Conservation (phyloP, 1,140 invertebrate genomes). For the Drosophila dunni region DNA sequence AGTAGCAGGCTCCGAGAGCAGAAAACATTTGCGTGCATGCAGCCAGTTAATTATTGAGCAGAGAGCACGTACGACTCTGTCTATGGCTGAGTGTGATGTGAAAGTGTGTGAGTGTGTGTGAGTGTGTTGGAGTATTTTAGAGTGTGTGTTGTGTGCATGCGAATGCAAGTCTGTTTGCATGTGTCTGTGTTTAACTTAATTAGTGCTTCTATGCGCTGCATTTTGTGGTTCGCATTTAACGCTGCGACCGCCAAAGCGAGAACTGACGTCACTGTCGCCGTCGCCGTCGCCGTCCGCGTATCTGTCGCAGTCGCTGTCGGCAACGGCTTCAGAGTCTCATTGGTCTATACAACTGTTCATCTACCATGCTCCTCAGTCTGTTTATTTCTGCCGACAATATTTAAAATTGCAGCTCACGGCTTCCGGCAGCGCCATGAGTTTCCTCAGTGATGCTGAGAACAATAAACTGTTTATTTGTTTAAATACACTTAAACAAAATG, state of each 20-base stretch:
- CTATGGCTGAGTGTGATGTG: constrained; percentile 13
- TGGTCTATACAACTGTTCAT: not conserved
- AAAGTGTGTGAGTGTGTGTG: constrained; percentile 7
- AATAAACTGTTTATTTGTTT: constrained; percentile 64
- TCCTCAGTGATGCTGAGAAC: constrained; percentile 44
- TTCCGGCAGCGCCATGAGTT: constrained; percentile 42
- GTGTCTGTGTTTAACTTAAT: constrained; percentile 81
- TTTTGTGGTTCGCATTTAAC: constrained; percentile 78
- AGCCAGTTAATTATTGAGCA: constrained; percentile 79
- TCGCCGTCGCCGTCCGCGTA: not conserved
- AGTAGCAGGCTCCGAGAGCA: constrained; percentile 12
- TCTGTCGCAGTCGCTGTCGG: constrained; percentile 1
- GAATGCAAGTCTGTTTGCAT: constrained; percentile 63
- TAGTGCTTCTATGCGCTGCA: constrained; percentile 73
- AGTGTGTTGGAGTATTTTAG: constrained; percentile 23
- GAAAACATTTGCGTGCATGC: constrained; percentile 69
- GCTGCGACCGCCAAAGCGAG: constrained; percentile 58
- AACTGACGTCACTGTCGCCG: constrained; percentile 13
- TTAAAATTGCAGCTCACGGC: constrained; percentile 71
- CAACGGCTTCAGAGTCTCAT: constrained; percentile 16
- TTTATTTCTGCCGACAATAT: constrained; percentile 56
- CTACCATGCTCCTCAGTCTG: not conserved
- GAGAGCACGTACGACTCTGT: constrained; percentile 64
- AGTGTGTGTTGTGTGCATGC: constrained; percentile 9
- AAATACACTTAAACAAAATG: constrained; percentile 24